These are phyloP conservation scores for Harpalus rufipes DNA, from an alignment of 2,888 invertebrate species.

Conservation along the genomic window DNA sequence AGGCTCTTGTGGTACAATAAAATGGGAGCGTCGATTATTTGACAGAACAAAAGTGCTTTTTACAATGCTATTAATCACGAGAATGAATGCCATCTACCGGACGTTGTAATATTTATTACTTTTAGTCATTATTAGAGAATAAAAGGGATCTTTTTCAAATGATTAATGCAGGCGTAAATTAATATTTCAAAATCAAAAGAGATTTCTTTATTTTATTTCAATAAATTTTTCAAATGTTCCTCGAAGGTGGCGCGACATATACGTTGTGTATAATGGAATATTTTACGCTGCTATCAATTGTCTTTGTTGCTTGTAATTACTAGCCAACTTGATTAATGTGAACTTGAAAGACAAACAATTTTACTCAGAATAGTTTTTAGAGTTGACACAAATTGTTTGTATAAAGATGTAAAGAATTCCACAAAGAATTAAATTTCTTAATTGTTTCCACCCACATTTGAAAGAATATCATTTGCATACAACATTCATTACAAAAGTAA, in stretches of 20 bases:
- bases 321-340: slow-evolving; percentile 34
- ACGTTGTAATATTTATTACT: slow-evolving; percentile 62
- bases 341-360: slow-evolving; percentile 34
- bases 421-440: background rate
- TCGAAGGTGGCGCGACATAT: background rate
- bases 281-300: slow-evolving; percentile 22
- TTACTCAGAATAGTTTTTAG: slow-evolving; percentile 1
- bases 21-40: slow-evolving; percentile 59
- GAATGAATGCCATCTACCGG: slow-evolving; percentile 36
- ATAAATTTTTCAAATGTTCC: slow-evolving; percentile 7
- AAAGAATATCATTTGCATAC: background rate
- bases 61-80: slow-evolving; percentile 59
- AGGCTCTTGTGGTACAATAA: slow-evolving; percentile 43
- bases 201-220: slow-evolving; percentile 37
- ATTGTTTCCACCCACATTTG: background rate
- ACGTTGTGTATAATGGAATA: background rate
- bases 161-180: slow-evolving; percentile 53
- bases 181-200: slow-evolving; percentile 30
- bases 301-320: slow-evolving; percentile 36
- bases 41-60: slow-evolving; percentile 62
- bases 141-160: slow-evolving; percentile 2
- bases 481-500: background rate
- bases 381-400: background rate
- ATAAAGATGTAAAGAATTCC: background rate
- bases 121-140: slow-evolving; percentile 58